phyloP scores from a whole-genome alignment of 2,888 invertebrate species.

The Pollenia amentaria region DNA sequence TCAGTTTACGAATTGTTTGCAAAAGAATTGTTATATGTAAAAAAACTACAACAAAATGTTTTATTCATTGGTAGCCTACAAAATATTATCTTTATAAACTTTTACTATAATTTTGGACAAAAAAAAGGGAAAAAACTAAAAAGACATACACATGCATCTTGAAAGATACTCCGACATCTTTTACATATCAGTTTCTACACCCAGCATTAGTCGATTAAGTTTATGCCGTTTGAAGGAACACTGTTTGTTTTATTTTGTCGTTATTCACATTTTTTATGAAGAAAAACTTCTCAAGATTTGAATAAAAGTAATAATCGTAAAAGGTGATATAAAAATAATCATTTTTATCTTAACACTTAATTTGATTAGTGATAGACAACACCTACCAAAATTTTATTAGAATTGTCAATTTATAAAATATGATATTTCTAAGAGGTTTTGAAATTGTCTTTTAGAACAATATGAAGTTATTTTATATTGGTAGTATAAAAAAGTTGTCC shows the following conservation, averaged over 20 bases:
- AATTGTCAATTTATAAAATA: background rate
- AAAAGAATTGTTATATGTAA: background rate
- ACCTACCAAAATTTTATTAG: background rate
- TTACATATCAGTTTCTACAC: background rate
- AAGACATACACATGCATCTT: background rate
- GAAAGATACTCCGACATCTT: background rate
- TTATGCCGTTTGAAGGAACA: background rate
- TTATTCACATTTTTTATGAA: no score
- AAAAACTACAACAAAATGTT: conserved; percentile 32
- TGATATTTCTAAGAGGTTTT: no score
- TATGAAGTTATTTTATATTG: no score
- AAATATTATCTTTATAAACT: conserved; percentile 58
- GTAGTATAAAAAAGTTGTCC: no score
- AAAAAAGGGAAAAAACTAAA: background rate
- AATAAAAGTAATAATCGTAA: background rate
- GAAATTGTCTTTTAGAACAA: no score
- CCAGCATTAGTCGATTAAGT: background rate
- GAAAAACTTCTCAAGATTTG: background rate
- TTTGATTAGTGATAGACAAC: background rate
- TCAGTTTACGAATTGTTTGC: conserved; percentile 23
- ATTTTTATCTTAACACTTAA: conserved; percentile 9
- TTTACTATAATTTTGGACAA: background rate
- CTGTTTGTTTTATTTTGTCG: background rate
- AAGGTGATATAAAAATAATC: background rate
- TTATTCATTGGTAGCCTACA: conserved; percentile 62